A percentile compares a stretch with the other conserved stretches of the same genome.
Conservation (phyloP, 2,888 invertebrate species). For the Drosophila tripunctata region DNA sequence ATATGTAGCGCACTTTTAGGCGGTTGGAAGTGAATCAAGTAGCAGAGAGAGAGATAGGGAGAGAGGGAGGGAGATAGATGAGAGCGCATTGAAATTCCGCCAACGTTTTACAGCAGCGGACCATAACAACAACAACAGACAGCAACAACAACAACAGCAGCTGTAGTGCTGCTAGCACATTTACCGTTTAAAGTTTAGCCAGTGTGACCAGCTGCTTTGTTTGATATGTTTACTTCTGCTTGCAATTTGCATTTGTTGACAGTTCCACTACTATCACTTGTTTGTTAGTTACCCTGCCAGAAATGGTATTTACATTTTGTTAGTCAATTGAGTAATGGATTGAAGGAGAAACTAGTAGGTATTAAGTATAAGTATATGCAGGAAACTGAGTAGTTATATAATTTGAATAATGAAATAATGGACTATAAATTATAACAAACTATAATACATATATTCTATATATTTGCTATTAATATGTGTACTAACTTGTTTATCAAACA, state of each 20-base stretch:
- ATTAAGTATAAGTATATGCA: too few species aligned
- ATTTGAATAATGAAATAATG: too few species aligned
- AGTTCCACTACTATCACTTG: not conserved
- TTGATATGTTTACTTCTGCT: not conserved
- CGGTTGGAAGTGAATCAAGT: constrained; percentile 41
- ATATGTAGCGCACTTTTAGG: constrained; percentile 75
- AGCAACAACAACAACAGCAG: not conserved
- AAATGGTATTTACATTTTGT: too few species aligned
- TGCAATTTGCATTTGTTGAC: not conserved
- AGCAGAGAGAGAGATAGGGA: too few species aligned
- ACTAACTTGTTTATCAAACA: too few species aligned
- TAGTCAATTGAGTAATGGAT: too few species aligned
- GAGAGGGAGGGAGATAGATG: too few species aligned
- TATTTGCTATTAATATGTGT: too few species aligned
- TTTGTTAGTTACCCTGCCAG: not conserved
- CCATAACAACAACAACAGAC: constrained; percentile 6
- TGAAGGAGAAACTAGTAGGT: too few species aligned
- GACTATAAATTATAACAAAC: too few species aligned
- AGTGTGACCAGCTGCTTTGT: constrained; percentile 11
- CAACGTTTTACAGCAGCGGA: constrained; percentile 1
- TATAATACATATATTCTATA: too few species aligned
- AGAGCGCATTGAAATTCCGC: constrained; percentile 57
- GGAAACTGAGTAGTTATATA: too few species aligned
- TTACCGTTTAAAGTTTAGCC: constrained; percentile 10
- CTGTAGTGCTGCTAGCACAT: not conserved